These are phyloP conservation scores for Hylaeus anthracinus DNA, from an alignment of 1,140 invertebrate genomes.

Conservation along the genomic window DNA sequence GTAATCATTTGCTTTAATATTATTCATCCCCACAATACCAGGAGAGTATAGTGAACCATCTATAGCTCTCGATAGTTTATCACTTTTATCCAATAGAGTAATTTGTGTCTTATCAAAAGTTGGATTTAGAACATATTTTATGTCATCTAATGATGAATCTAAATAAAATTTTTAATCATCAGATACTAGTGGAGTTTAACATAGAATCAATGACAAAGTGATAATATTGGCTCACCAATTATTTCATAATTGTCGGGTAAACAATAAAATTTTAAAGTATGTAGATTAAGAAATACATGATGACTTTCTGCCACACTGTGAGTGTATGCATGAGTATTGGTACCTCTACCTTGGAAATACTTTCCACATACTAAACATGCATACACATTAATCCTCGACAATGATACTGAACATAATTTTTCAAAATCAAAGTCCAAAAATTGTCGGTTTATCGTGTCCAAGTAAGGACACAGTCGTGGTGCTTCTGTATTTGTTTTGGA, in stretches of 20 bases:
- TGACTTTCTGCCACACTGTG: conserved; percentile 98
- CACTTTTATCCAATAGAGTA: conserved; percentile 88
- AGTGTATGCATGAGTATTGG: conserved; percentile 99
- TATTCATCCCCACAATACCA: conserved; percentile 98
- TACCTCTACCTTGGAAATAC: conserved; percentile 99
- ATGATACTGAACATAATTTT: conserved; percentile 98
- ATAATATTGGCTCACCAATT: conserved; percentile 86
- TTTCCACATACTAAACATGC: conserved; percentile 99
- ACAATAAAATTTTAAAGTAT: conserved; percentile 99
- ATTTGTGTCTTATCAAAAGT: conserved; percentile 95
- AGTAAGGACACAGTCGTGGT: conserved; percentile 90
- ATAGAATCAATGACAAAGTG: neutral
- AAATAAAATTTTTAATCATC: conserved; percentile 36
- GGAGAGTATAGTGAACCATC: conserved; percentile 98
- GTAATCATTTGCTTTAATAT: conserved; percentile 99
- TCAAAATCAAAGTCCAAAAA: conserved; percentile 99
- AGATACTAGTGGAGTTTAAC: conserved; percentile 2
- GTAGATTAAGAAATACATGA: conserved; percentile 98
- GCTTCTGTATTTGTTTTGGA: conserved; percentile 55
- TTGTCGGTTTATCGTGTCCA: conserved; percentile 98
- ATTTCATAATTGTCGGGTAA: conserved; percentile 99
- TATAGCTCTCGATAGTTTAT: conserved; percentile 96
- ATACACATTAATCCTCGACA: conserved; percentile 99
- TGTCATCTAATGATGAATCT: conserved; percentile 99
- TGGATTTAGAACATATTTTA: conserved; percentile 99